Conservation (phyloP, 2,888 invertebrate species). For the Diplazon laetatorius region DNA sequence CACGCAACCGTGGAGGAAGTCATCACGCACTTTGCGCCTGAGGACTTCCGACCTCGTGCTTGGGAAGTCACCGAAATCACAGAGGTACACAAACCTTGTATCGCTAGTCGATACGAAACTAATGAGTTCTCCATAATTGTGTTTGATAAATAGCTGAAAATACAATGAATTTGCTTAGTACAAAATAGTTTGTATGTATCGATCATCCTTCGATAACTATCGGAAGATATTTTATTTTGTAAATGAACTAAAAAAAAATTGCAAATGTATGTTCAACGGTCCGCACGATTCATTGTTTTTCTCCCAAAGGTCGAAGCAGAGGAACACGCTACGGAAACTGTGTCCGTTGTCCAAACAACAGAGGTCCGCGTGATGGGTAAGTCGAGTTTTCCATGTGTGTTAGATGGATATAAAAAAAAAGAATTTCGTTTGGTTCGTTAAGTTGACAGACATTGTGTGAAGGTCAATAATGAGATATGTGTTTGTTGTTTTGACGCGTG, state of each 20-base stretch:
- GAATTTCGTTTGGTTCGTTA: constrained; percentile 76
- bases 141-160: no score
- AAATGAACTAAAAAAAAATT: no score
- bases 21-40: constrained; percentile 91
- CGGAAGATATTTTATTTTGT: no score
- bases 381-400: constrained; percentile 73
- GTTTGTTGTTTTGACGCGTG: constrained; percentile 50
- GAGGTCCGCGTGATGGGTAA: constrained; percentile 83
- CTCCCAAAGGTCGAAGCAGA: constrained; percentile 79
- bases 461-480: constrained; percentile 50
- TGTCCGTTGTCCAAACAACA: constrained; percentile 82
- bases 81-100: constrained; percentile 83
- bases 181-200: no score
- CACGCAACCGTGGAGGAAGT: constrained; percentile 93
- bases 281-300: constrained; percentile 4
- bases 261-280: no score
- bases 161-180: no score
- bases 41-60: constrained; percentile 91
- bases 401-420: constrained; percentile 79
- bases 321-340: constrained; percentile 81
- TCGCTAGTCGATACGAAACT: background rate
- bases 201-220: no score
- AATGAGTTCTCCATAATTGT: background rate
- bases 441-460: constrained; percentile 73
- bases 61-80: constrained; percentile 90